Base-by-base conservation (phyloP, 2,888 invertebrate genomes). In the Maniola hyperantus region DNA sequence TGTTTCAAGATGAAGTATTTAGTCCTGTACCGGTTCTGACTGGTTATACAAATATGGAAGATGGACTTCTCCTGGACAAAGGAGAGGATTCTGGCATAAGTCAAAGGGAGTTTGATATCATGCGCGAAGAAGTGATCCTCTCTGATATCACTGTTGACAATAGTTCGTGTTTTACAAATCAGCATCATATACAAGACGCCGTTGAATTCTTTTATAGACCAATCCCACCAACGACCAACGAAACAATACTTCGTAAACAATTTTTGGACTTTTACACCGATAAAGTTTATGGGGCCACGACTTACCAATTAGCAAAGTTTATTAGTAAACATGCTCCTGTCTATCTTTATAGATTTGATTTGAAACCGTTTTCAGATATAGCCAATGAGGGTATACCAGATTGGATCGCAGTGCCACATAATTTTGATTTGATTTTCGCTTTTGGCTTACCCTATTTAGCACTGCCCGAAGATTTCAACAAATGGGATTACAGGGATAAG, bases 11-110 rank as follows among this genome's bases (percentile, higher is more conserved):
- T 63, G 95, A 94, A 10, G 92, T 93, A 39, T 94, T 94, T 71
- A 93, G 94, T 67, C 94, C 95, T 64, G 95, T 97, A 0, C 96
- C 97, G 0, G 78, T 97, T 13, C 83, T 97, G 74, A 93, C 95
- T n/a, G 96, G 96, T 0, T 97, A 95, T 75, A 97, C 97, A 0
- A 95, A 96, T 74, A 97, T 97, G 95, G 97, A 97, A 85, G 96
- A 96, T 74, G 95, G 95, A 7, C 82, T 97, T 1, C 91, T 94
- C n/a, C 82, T 94, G 33, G 90, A 94, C 51, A 94, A 94, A 59
- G 90, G 93, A 42, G 93, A 93, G 57, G 92, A 93, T 59, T 93
- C 94, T 2, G 94, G 94, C 11, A 90, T 96, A 42, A 93, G 93
- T 71, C 88, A 91, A 70, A 87, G 85, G 50, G 94, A 94, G 72